Conservation (phyloP, 2,888 invertebrate species). For the Euzetes globulus region DNA sequence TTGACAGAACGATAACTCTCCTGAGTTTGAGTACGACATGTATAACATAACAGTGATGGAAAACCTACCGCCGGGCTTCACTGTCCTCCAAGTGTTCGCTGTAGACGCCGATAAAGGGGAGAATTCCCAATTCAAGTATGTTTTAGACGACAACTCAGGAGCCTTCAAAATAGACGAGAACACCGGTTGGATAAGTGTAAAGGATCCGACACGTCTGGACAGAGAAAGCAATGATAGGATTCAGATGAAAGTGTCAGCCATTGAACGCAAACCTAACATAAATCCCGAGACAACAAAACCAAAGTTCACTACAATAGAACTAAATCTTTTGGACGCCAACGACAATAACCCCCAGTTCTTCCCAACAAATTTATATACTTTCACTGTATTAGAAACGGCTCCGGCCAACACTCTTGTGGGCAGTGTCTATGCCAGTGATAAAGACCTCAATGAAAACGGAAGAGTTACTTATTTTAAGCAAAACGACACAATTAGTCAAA, state of each 20-base stretch:
- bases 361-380: slow-evolving; percentile 73
- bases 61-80: slow-evolving; percentile 74
- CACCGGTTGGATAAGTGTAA: slow-evolving; percentile 77
- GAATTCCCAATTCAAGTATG: slow-evolving; percentile 73
- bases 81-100: slow-evolving; percentile 57
- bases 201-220: slow-evolving; percentile 64
- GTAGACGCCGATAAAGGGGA: slow-evolving; percentile 55
- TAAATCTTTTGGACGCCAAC: slow-evolving; percentile 59
- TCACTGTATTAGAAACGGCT: slow-evolving; percentile 61
- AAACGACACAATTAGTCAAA: slow-evolving; percentile 44
- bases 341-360: slow-evolving; percentile 82
- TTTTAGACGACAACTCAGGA: slow-evolving; percentile 63
- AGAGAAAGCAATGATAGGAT: slow-evolving; percentile 66
- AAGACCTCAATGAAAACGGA: slow-evolving; percentile 69
- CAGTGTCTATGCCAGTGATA: slow-evolving; percentile 67
- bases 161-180: slow-evolving; percentile 71
- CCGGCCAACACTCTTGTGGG: slow-evolving; percentile 66
- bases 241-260: slow-evolving; percentile 59
- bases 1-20: slow-evolving; percentile 36
- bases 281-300: slow-evolving; percentile 50
- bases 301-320: slow-evolving; percentile 61
- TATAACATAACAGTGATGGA: slow-evolving; percentile 88
- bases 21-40: slow-evolving; percentile 68
- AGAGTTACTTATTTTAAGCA: slow-evolving; percentile 66
- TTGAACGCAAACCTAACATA: slow-evolving; percentile 63